Conservation (phyloP, 2,113 vertebrate species). For the Caranx ignobilis region DNA sequence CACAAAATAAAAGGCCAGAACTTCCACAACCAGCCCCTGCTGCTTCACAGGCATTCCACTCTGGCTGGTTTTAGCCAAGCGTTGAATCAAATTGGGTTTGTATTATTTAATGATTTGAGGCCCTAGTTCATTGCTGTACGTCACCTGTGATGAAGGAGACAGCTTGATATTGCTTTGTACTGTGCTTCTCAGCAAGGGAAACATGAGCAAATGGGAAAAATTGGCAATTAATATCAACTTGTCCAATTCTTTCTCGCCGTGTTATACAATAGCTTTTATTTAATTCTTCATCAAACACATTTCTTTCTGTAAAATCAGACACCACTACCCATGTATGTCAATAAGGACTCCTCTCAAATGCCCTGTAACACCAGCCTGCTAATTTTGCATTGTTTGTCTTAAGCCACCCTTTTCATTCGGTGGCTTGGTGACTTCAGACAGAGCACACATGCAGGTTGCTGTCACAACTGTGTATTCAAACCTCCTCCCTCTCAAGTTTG, state of each 20-base stretch:
- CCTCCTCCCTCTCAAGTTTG: constrained; percentile 32
- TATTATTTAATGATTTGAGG: background rate
- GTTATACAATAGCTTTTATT: background rate
- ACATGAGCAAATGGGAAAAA: background rate
- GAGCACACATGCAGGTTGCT: constrained; percentile 7
- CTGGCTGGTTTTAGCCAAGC: background rate
- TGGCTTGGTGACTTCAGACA: constrained; percentile 44
- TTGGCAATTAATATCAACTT: background rate
- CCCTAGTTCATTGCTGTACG: background rate
- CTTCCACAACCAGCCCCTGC: background rate
- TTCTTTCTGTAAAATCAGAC: background rate
- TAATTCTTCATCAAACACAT: background rate
- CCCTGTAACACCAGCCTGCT: constrained; percentile 12
- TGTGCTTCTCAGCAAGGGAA: background rate
- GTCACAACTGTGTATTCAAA: constrained; percentile 14
- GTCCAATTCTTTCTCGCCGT: background rate
- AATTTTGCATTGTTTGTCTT: constrained; percentile 35
- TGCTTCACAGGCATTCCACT: background rate
- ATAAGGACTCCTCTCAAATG: constrained; percentile 1
- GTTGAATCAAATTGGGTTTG: background rate
- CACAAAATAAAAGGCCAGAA: constrained; percentile 8
- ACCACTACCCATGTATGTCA: background rate
- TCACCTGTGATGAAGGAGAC: background rate
- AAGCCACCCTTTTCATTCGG: constrained; percentile 63
- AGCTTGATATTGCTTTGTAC: background rate